Evolutionary conservation across 2,113 vertebrate species (phyloP).

Genomic region (Nycticebus coucang): DNA sequence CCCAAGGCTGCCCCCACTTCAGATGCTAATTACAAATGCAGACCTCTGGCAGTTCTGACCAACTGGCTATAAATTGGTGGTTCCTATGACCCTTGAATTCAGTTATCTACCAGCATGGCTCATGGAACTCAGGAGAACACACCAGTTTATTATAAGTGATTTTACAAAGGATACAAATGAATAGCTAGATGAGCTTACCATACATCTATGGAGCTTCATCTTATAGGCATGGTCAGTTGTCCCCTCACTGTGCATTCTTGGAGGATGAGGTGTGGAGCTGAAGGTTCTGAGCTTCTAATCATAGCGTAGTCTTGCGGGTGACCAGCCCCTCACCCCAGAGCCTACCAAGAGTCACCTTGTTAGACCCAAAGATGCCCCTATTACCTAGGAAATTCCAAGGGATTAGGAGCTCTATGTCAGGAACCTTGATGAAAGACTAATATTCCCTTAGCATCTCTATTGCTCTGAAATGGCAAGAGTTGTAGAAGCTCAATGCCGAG

Average conservation of each 20-base stretch:
- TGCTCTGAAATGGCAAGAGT: background rate
- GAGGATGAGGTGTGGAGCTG: background rate
- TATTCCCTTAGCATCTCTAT: background rate
- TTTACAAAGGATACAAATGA: background rate
- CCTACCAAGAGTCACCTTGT: background rate
- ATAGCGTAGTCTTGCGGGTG: background rate
- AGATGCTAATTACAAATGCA: background rate
- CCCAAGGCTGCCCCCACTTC: background rate
- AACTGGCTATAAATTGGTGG: background rate
- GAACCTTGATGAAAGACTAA: background rate
- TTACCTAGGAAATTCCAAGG: background rate
- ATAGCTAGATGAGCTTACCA: background rate
- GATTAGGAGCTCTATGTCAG: background rate
- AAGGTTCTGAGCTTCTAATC: background rate
- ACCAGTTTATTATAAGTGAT: background rate
- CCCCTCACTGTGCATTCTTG: background rate
- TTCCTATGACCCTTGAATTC: background rate
- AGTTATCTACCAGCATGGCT: background rate
- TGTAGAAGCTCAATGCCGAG: background rate
- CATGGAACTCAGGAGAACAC: background rate
- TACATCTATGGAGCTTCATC: too few species aligned
- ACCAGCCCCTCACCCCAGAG: background rate
- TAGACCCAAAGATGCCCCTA: background rate
- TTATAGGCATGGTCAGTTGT: fast-evolving
- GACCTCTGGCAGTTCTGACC: background rate